These are phyloP conservation scores for Capreolus pygargus DNA, from an alignment of 2,113 vertebrate genomes.

Conservation along the genomic window DNA sequence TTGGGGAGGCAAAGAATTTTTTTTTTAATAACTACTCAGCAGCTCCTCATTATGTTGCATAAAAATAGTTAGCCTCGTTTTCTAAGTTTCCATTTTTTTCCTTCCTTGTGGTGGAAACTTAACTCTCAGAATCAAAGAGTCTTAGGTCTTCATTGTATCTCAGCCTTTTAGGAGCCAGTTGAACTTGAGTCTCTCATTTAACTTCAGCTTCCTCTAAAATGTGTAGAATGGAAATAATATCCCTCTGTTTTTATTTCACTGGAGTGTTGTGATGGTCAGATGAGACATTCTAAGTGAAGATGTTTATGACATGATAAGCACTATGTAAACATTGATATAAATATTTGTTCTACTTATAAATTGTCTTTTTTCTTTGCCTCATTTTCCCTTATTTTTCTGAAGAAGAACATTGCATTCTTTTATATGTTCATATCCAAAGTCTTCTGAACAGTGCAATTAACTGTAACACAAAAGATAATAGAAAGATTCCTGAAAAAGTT, in stretches of 20 bases:
- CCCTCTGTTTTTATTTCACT: neutral
- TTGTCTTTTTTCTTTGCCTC: neutral
- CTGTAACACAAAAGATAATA: neutral
- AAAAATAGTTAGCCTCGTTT: neutral
- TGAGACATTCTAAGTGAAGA: neutral
- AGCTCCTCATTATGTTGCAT: neutral
- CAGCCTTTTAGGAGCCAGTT: neutral
- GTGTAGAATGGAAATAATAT: neutral
- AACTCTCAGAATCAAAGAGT: neutral
- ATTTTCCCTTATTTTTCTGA: constrained; percentile 4
- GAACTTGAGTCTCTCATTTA: neutral
- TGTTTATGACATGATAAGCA: neutral
- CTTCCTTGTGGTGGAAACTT: neutral
- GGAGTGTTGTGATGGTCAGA: neutral
- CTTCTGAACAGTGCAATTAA: neutral
- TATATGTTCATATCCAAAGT: neutral
- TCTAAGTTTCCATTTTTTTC: neutral
- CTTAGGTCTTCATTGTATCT: neutral
- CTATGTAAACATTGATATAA: neutral
- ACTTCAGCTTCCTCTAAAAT: neutral
- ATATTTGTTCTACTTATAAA: neutral
- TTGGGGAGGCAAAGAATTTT: neutral
- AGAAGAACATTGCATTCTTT: neutral
- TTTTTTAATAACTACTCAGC: neutral
- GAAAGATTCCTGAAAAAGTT: neutral